Percentiles rank a stretch among this genome's conserved stretches.
Evolutionary conservation across 2,113 vertebrate genomes (phyloP).

Genomic region (Tupaia tana): DNA sequence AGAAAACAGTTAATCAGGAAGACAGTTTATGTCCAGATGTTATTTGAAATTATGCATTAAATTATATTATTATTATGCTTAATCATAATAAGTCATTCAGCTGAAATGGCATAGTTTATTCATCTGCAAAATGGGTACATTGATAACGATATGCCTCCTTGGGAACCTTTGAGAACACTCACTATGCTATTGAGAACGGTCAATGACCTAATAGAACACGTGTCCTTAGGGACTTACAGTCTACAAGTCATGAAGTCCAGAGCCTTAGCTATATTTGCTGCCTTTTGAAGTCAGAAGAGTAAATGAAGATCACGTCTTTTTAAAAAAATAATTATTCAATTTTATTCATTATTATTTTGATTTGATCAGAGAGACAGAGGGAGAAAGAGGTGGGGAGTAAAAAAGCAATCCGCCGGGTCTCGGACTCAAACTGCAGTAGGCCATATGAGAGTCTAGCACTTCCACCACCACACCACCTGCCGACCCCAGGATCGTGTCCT

Average conservation of each 20-base stretch:
- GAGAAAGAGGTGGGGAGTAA: no score
- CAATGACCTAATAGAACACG: neutral
- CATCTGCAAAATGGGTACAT: neutral
- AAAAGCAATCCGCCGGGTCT: no score
- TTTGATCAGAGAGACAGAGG: no score
- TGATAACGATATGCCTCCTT: neutral
- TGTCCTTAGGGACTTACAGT: neutral
- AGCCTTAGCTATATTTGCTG: neutral
- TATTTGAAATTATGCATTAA: neutral
- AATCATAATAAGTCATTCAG: constrained; percentile 5
- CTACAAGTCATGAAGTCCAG: neutral
- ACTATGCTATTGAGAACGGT: neutral
- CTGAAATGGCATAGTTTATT: neutral
- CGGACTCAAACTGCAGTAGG: no score
- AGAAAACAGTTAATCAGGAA: neutral
- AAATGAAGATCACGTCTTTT: constrained; percentile 19
- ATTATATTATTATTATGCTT: constrained; percentile 27
- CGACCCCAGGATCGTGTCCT: no score
- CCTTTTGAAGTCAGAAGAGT: neutral
- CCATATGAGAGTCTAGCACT: no score
- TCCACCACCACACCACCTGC: no score
- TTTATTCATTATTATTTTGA: no score
- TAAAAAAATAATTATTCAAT: neutral
- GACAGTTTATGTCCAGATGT: neutral
- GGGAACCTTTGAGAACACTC: neutral